Evolutionary conservation across 2,888 invertebrate species (phyloP), one percentile per base, ranked within the genome.

Genomic region (Trimorus sp.): DNA sequence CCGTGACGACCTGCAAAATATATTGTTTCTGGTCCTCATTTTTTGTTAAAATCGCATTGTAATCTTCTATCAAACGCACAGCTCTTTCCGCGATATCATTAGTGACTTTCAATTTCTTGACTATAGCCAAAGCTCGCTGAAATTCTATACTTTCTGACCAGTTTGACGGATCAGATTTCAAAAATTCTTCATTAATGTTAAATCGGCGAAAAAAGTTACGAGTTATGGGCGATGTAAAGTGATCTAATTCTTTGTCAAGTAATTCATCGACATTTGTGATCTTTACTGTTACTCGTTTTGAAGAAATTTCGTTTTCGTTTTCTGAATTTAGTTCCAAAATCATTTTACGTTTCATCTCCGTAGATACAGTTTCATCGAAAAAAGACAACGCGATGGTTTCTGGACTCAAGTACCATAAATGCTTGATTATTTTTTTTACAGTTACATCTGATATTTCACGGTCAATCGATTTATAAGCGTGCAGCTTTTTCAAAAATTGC

Each of bases 21-120:
- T 51, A 15, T 51, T 51, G 51, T 14, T 51, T 51, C 15, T 51
- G 51, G 14, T 51, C 51, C 14, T 51, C 51, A 51, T 51, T 51
- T 51, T 14, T 51, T 15, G 51, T 51, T 8, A 51, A 7, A 51
- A 51, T 51, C 1, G 51, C 11, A 51, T 51, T 51, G 14, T 51
- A 51, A 2, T 51, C 15, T 14, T 11, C 14, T 3, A 51, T 15
- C 14, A 51, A 6, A 51, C 3, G 14, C 14, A 51, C 51, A n/a
- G 51, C 51, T 51, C 51, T n/a, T 51, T 51, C 51, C 7, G 51
- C 51, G 11, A n/a, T 14, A 15, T 51, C 51, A 15, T 51, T 51
- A 3, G 14, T 14, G n/a, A 51, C 51, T 51, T 51, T 51, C 15
- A 51, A 51, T 8, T 9, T 45, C 6, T 45, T 45, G 12, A 45